Percentiles rank a stretch among this genome's conserved stretches.
These are phyloP conservation scores for Thecocarcelia acutangulata DNA, from an alignment of 2,888 invertebrate species.

Conservation along the genomic window DNA sequence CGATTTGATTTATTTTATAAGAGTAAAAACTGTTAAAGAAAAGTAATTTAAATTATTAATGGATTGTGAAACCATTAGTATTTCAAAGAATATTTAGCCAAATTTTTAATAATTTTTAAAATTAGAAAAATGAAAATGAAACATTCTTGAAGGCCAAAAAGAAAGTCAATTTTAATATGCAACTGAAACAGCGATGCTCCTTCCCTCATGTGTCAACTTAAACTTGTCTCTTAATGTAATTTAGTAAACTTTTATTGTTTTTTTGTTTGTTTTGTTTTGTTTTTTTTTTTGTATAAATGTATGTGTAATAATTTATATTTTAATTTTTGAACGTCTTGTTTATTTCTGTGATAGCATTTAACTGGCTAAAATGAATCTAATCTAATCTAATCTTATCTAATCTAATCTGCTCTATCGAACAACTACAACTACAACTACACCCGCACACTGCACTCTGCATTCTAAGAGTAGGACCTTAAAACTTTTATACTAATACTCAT, in stretches of 20 bases:
- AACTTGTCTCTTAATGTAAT: slow-evolving; percentile 55
- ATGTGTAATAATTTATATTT: slow-evolving; percentile 54
- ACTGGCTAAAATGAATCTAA: slow-evolving; percentile 51
- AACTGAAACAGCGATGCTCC: slow-evolving; percentile 59
- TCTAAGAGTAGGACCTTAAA: slow-evolving; percentile 25
- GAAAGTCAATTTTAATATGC: slow-evolving; percentile 61
- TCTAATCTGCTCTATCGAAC: slow-evolving; percentile 39
- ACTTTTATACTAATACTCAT: slow-evolving; percentile 25
- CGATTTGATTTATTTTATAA: slow-evolving; percentile 22
- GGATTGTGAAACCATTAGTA: neutral
- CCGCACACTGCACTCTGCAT: slow-evolving; percentile 12
- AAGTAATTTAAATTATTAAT: slow-evolving; percentile 22
- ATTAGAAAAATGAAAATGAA: slow-evolving; percentile 20
- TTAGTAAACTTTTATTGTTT: slow-evolving; percentile 50
- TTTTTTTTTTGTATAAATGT: too few species aligned
- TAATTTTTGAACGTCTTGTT: slow-evolving; percentile 49
- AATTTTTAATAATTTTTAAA: slow-evolving; percentile 54
- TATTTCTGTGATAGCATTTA: slow-evolving; percentile 70
- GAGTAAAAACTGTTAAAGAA: neutral
- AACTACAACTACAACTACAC: slow-evolving; percentile 1
- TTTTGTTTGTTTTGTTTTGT: too few species aligned
- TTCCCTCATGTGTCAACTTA: slow-evolving; percentile 53
- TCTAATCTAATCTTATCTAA: slow-evolving; percentile 23
- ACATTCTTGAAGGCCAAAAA: slow-evolving; percentile 57
- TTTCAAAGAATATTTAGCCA: slow-evolving; percentile 59